Conservation (phyloP, 2,888 invertebrate genomes). For the Scaptomyza reducta region DNA sequence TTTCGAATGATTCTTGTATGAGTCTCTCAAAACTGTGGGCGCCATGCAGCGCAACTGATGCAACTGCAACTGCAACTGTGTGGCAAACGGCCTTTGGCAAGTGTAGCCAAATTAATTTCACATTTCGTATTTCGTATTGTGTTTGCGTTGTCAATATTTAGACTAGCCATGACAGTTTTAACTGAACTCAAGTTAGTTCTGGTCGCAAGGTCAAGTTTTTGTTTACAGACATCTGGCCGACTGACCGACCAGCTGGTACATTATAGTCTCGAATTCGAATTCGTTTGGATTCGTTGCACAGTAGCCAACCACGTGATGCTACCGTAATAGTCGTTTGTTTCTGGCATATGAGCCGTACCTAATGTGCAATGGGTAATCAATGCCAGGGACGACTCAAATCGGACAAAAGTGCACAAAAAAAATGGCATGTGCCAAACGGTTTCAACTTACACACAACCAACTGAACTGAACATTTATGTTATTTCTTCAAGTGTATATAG, state of each 20-base stretch:
- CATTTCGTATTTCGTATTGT: constrained; percentile 43
- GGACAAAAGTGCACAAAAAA: background rate
- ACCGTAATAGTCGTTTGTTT: constrained; percentile 14
- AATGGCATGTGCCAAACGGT: constrained; percentile 67
- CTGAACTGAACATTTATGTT: too few relatives aligned
- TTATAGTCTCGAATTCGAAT: constrained; percentile 35
- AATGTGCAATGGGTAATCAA: constrained; percentile 35
- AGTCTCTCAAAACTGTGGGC: constrained; percentile 23
- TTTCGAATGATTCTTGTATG: constrained; percentile 58
- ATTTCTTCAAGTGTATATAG: too few relatives aligned
- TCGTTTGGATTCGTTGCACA: constrained; percentile 59
- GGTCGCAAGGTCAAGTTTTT: constrained; percentile 74
- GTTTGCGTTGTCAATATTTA: constrained; percentile 66
- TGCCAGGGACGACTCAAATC: constrained; percentile 23
- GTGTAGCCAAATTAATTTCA: constrained; percentile 78
- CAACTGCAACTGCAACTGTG: constrained; percentile 7
- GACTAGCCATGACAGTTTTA: constrained; percentile 61
- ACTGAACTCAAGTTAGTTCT: constrained; percentile 63
- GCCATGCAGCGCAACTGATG: constrained; percentile 64
- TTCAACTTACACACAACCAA: constrained; percentile 26
- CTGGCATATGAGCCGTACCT: constrained; percentile 35
- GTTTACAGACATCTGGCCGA: constrained; percentile 66
- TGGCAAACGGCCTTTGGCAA: constrained; percentile 15
- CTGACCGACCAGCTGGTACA: constrained; percentile 39
- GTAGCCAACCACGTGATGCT: constrained; percentile 52